phyloP scores from a whole-genome alignment of 2,888 invertebrate genomes.

The Melanostoma mellinum region DNA sequence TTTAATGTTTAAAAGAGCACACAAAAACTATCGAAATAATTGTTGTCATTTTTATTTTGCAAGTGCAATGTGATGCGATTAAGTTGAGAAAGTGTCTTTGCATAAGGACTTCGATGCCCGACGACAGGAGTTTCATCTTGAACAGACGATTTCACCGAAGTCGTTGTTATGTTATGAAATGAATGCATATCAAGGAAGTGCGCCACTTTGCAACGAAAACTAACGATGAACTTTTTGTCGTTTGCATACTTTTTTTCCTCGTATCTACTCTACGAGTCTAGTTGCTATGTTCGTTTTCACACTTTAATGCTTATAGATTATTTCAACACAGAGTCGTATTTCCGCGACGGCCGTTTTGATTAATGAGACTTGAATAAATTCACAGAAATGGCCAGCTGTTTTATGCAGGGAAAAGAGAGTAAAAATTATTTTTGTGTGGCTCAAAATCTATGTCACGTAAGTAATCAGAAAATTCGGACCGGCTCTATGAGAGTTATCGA shows the following conservation, averaged over 20 bases:
- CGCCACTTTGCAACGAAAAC: conserved; percentile 45
- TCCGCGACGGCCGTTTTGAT: conserved; percentile 5
- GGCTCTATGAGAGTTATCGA: too few relatives aligned
- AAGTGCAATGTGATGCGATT: conserved; percentile 11
- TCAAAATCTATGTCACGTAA: too few relatives aligned
- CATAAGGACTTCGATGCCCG: background rate
- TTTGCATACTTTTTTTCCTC: conserved; percentile 28
- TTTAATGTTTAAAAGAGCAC: conserved; percentile 14
- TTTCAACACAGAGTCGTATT: conserved; percentile 12
- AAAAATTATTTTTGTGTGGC: too few relatives aligned
- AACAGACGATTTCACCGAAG: conserved; percentile 27
- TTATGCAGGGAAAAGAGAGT: too few relatives aligned
- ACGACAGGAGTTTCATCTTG: conserved; percentile 40
- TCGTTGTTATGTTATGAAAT: conserved; percentile 47
- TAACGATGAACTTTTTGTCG: conserved; percentile 46
- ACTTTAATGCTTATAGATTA: background rate
- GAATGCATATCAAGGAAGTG: conserved; percentile 58
- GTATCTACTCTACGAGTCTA: too few relatives aligned
- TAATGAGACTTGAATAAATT: conserved; percentile 12
- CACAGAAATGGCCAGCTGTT: background rate
- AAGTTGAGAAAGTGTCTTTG: conserved; percentile 6
- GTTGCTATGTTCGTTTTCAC: too few relatives aligned
- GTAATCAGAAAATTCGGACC: too few relatives aligned
- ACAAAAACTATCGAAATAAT: background rate
- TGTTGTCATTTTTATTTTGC: conserved; percentile 5